These are phyloP conservation scores for Melieria omissa DNA, from an alignment of 2,888 invertebrate genomes.

Conservation along the genomic window DNA sequence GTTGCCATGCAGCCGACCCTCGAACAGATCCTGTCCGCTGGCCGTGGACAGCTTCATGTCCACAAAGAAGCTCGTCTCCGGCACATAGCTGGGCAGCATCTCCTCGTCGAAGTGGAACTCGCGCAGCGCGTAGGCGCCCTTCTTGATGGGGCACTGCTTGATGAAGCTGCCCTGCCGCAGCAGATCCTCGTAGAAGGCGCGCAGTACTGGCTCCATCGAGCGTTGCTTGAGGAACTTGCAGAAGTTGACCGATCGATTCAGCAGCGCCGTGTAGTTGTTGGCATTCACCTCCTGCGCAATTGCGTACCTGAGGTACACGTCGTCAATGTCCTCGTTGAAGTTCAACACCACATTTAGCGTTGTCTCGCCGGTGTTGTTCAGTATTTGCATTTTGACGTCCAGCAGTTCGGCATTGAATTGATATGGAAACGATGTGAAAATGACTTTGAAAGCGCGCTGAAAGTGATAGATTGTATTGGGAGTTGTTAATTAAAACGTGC, in stretches of 20 bases:
- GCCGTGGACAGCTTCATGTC: constrained; percentile 44
- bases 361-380: constrained; percentile 50
- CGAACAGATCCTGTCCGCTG: constrained; percentile 47
- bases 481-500: no score
- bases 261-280: constrained; percentile 51
- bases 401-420: constrained; percentile 51
- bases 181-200: constrained; percentile 55
- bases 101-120: constrained; percentile 61
- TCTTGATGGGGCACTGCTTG: constrained; percentile 56
- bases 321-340: constrained; percentile 51
- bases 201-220: constrained; percentile 50
- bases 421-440: constrained; percentile 51
- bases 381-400: constrained; percentile 51
- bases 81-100: constrained; percentile 57
- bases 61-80: constrained; percentile 55
- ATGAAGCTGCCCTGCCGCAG: constrained; percentile 54
- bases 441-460: constrained; percentile 59
- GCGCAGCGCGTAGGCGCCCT: constrained; percentile 51
- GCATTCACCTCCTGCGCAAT: constrained; percentile 51
- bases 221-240: constrained; percentile 57
- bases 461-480: not conserved
- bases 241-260: constrained; percentile 51
- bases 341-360: constrained; percentile 49
- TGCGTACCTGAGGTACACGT: constrained; percentile 48
- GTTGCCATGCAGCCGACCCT: constrained; percentile 51